Base-by-base conservation (phyloP, 2,888 invertebrate genomes). In the Sesamia inferens region DNA sequence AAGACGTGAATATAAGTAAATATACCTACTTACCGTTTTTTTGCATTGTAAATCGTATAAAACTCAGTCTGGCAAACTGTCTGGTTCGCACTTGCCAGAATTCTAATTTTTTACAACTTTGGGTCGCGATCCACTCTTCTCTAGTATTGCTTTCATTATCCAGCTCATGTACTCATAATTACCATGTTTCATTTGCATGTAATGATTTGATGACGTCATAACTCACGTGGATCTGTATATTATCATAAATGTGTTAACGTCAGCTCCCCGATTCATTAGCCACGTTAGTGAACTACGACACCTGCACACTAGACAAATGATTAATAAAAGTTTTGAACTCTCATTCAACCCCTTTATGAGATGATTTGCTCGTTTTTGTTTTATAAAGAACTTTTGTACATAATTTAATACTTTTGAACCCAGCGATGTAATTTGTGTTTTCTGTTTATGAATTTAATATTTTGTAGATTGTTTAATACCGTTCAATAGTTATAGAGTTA, bases 201-300 rank as follows among this genome's bases (percentile, higher is more conserved):
- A 79, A 79, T 68, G 78, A 48, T 78, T 78, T 75, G 79, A 71
- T 75, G 81, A 80, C 76, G 76, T 70, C 72, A 70, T 76, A 70
- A 73, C 69, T 84, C 76, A 80, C 70, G 69, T 68, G 75, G 81
- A 81, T 76, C 81, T 58, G 83, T 76, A 82, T 76, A 83, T 85
- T 83, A 83, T 76, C 81, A 84, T 83, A 83, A 84, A 78, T 76
- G 70, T 76, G 85, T 84, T 84, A 81, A 63, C 74, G 81, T 74
- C 85, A 80, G 76, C 76, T 74, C 76, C 54, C 81, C 83, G 76
- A 84, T 75, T 84, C 78, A 85, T 84, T 84, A 85, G 75, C 83
- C 83, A 73, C 80, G 64, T 72, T 58, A 78, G 62, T 44, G 24
- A 13, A 8, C 19, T 68, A 66, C 77, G 61, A n/a, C 79, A 64